A percentile compares a stretch with the other conserved stretches of the same genome.
These are phyloP conservation scores for Drosophila algonquin DNA, from an alignment of 2,888 invertebrate genomes.

Conservation along the genomic window DNA sequence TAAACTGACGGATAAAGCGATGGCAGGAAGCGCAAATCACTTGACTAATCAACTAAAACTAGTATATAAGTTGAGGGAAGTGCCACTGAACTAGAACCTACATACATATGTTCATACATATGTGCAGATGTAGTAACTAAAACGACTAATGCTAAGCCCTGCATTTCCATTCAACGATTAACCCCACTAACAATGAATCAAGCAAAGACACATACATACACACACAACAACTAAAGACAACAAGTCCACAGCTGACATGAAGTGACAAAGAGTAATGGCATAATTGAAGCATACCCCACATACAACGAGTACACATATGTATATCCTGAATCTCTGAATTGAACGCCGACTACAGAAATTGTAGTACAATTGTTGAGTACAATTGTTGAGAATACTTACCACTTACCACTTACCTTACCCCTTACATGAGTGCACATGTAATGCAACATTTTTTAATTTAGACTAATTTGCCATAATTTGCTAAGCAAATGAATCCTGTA, in stretches of 20 bases:
- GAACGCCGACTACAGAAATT: slow-evolving; percentile 10
- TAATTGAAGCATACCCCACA: slow-evolving; percentile 9
- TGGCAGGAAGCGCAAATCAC: slow-evolving; percentile 29
- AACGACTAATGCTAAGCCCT: slow-evolving; percentile 39
- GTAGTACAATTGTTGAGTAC: not conserved
- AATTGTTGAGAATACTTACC: not conserved
- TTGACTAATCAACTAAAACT: slow-evolving; percentile 69
- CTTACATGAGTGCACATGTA: slow-evolving; percentile 15
- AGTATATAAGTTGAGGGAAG: slow-evolving; percentile 61
- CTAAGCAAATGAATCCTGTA: slow-evolving; percentile 73
- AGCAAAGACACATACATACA: slow-evolving; percentile 9
- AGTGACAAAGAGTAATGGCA: slow-evolving; percentile 28
- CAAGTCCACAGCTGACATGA: slow-evolving; percentile 39
- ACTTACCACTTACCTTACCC: not conserved
- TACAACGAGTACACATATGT: not conserved
- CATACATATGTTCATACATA: not conserved
- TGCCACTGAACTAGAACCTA: not conserved
- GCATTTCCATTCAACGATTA: slow-evolving; percentile 50
- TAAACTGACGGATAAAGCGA: slow-evolving; percentile 22
- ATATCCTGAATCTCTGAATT: slow-evolving; percentile 19
- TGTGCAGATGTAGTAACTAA: slow-evolving; percentile 12
- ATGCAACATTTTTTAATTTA: slow-evolving; percentile 53
- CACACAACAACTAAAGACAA: slow-evolving; percentile 10
- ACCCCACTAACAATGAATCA: slow-evolving; percentile 59
- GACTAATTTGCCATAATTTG: slow-evolving; percentile 78